phyloP scores from a whole-genome alignment of 1,140 invertebrate species.

The Drosophila sproati region DNA sequence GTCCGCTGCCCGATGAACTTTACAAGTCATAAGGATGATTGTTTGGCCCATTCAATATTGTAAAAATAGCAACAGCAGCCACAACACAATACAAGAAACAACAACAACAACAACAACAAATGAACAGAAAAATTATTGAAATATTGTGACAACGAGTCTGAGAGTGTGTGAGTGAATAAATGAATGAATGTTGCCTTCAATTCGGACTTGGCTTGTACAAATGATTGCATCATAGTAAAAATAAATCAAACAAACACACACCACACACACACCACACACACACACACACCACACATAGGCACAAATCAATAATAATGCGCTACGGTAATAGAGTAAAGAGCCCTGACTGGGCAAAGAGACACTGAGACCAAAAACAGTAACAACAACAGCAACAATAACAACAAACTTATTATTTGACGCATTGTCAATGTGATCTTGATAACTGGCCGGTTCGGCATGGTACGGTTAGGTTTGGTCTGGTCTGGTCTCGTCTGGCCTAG shows the following conservation, averaged over 20 bases:
- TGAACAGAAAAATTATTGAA: constrained; percentile 9
- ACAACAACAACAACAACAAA: constrained; percentile 5
- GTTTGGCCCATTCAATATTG: constrained; percentile 10
- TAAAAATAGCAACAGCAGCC: background rate
- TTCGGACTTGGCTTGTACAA: constrained; percentile 38
- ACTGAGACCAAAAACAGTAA: constrained; percentile 25
- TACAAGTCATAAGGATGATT: constrained; percentile 37
- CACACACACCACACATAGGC: constrained; percentile 15
- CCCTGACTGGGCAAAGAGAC: constrained; percentile 28
- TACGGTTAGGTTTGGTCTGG: constrained; percentile 21
- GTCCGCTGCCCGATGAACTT: background rate
- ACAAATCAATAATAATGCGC: constrained; percentile 28
- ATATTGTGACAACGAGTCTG: constrained; percentile 8
- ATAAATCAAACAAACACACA: constrained; percentile 55
- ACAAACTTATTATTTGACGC: constrained; percentile 75
- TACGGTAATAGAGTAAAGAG: constrained; percentile 70
- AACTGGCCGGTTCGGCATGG: constrained; percentile 49
- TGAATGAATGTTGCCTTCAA: constrained; percentile 40
- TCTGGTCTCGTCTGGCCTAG: background rate
- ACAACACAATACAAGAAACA: background rate
- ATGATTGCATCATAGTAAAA: constrained; percentile 76
- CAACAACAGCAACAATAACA: constrained; percentile 38
- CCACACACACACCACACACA: constrained; percentile 39
- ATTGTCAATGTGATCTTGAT: constrained; percentile 83
- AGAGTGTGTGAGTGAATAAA: constrained; percentile 25